These are phyloP conservation scores for Martes martes DNA, from an alignment of 2,113 vertebrate species.

Conservation along the genomic window DNA sequence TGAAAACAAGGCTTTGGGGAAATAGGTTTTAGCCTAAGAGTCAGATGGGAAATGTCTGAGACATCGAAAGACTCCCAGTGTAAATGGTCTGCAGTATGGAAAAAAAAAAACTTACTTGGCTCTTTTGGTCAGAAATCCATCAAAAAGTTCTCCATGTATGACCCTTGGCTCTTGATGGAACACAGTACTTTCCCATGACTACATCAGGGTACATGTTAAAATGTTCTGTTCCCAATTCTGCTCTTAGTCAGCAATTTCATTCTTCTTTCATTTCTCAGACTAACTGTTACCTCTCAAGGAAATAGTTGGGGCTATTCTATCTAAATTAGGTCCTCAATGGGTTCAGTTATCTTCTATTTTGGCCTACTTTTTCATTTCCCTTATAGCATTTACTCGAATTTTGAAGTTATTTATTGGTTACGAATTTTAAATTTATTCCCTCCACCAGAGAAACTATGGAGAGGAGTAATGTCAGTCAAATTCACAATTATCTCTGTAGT, in stretches of 20 bases:
- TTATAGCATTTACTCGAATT: background rate
- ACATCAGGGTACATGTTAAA: background rate
- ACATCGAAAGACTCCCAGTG: background rate
- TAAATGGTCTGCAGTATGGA: background rate
- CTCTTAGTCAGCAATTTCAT: background rate
- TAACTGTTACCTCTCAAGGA: background rate
- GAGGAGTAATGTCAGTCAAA: background rate
- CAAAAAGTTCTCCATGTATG: background rate
- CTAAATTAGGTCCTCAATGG: background rate
- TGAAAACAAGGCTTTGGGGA: background rate
- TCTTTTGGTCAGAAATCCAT: conserved; percentile 18
- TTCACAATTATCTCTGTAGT: background rate
- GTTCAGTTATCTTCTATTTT: background rate
- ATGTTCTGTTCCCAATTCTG: background rate
- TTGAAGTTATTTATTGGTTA: background rate
- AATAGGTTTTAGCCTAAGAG: background rate
- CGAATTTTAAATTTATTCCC: background rate
- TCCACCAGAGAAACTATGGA: background rate
- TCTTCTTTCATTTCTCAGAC: background rate
- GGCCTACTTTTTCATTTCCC: background rate
- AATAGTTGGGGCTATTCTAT: background rate
- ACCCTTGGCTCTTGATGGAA: background rate
- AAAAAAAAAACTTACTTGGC: background rate
- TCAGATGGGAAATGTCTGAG: background rate
- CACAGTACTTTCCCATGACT: background rate